Conservation (phyloP, 2,888 invertebrate genomes). For the Troides oblongomaculatus region DNA sequence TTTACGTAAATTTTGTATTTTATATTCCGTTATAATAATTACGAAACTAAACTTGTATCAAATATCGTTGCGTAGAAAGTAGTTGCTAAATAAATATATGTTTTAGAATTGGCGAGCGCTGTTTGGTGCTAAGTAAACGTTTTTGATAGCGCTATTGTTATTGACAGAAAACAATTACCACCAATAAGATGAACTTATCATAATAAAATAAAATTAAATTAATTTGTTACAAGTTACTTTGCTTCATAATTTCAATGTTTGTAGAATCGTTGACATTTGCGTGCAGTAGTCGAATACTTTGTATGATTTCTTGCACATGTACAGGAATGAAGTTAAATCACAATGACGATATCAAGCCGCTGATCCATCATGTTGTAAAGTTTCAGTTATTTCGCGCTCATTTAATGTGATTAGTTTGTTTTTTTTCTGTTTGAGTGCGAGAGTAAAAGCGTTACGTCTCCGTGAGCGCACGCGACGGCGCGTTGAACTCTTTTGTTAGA, state of each 20-base stretch:
- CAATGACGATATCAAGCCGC: neutral
- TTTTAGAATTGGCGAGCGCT: too few species aligned
- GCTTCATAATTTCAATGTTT: neutral
- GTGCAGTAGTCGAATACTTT: neutral
- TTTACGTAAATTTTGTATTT: too few species aligned
- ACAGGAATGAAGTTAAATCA: conserved; percentile 5
- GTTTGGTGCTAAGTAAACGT: too few species aligned
- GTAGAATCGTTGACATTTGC: neutral
- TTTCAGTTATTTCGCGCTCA: conserved; percentile 14
- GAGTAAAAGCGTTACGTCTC: conserved; percentile 26
- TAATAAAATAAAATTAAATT: too few species aligned
- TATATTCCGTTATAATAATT: too few species aligned
- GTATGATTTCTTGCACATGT: neutral
- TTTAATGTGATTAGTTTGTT: conserved; percentile 18
- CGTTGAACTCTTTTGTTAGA: conserved; percentile 28
- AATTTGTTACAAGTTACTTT: neutral
- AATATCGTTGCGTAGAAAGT: too few species aligned
- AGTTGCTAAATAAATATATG: too few species aligned
- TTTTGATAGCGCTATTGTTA: too few species aligned
- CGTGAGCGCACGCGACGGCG: conserved; percentile 22
- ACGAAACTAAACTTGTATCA: too few species aligned
- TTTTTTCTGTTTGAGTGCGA: conserved; percentile 18
- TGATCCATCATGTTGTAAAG: conserved; percentile 8
- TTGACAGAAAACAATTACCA: too few species aligned
- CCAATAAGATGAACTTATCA: too few species aligned